phyloP scores from a whole-genome alignment of 2,888 invertebrate species.

The Galerucella nymphaeae region DNA sequence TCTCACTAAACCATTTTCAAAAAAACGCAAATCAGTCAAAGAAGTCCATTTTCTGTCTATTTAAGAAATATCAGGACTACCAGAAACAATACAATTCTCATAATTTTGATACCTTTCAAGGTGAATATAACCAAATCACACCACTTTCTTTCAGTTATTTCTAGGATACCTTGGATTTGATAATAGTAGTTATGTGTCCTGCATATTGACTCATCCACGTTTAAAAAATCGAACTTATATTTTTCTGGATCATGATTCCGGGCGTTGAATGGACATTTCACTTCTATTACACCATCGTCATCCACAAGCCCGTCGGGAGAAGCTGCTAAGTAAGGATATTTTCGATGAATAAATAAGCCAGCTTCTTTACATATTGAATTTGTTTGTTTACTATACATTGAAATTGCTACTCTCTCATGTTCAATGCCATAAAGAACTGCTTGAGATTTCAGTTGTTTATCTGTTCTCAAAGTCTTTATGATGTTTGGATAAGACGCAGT shows the following conservation, averaged over 20 bases:
- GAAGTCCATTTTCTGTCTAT: too few species aligned
- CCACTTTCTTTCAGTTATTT: constrained; percentile 25
- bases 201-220: background rate
- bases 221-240: constrained; percentile 23
- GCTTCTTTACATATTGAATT: background rate
- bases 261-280: constrained; percentile 32
- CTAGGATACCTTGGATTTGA: constrained; percentile 30
- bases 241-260: constrained; percentile 18
- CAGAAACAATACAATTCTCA: background rate
- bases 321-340: constrained; percentile 30
- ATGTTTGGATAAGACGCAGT: background rate
- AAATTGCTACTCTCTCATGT: background rate
- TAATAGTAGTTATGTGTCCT: constrained; percentile 25
- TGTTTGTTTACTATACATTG: background rate
- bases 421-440: background rate
- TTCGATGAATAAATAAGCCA: constrained; percentile 22
- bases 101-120: constrained; percentile 27
- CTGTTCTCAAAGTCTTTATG: background rate
- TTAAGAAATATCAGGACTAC: too few species aligned
- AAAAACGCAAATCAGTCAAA: too few species aligned
- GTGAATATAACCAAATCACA: constrained; percentile 27
- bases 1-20: too few species aligned
- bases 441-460: background rate
- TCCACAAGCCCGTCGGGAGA: constrained; percentile 33
- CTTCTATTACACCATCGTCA: constrained; percentile 29